phyloP scores from a whole-genome alignment of 2,113 vertebrate species.

The Charadrius vociferus region DNA sequence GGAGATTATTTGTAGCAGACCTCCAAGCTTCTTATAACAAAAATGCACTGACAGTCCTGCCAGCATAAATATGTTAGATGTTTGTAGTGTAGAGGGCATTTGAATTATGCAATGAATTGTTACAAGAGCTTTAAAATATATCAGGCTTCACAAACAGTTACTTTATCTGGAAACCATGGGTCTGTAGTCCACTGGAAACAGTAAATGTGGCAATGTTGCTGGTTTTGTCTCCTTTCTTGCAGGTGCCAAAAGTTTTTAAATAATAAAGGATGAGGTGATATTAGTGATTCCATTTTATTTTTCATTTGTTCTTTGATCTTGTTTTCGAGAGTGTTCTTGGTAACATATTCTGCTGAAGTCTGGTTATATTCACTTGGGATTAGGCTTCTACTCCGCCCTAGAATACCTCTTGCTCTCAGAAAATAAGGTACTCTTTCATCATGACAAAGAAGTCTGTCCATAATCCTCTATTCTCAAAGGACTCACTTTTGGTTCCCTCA shows the following conservation, averaged over 20 bases:
- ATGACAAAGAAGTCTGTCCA: not conserved
- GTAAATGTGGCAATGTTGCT: not conserved
- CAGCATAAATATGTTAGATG: constrained; percentile 23
- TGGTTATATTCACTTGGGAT: not conserved
- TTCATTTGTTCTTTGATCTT: not conserved
- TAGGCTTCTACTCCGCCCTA: not conserved
- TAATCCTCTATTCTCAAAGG: not conserved
- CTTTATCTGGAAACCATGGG: constrained; percentile 23
- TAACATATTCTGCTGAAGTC: not conserved
- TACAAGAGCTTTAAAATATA: constrained; percentile 39
- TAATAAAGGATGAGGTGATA: not conserved
- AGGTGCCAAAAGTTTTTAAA: not conserved
- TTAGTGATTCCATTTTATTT: constrained; percentile 1
- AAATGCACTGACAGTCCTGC: constrained; percentile 53
- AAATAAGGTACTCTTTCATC: not conserved
- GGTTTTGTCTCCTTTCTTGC: not conserved
- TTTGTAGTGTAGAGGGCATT: constrained; percentile 14
- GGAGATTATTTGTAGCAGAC: constrained; percentile 76
- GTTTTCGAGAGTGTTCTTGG: not conserved
- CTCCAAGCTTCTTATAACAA: constrained; percentile 70
- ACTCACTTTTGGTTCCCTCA: not conserved
- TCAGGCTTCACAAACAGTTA: not conserved
- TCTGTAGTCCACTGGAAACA: not conserved
- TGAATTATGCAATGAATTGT: constrained; percentile 40
- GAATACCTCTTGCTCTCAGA: not conserved